Conservation (phyloP, 2,113 vertebrate species). For the Struthidea cinerea region DNA sequence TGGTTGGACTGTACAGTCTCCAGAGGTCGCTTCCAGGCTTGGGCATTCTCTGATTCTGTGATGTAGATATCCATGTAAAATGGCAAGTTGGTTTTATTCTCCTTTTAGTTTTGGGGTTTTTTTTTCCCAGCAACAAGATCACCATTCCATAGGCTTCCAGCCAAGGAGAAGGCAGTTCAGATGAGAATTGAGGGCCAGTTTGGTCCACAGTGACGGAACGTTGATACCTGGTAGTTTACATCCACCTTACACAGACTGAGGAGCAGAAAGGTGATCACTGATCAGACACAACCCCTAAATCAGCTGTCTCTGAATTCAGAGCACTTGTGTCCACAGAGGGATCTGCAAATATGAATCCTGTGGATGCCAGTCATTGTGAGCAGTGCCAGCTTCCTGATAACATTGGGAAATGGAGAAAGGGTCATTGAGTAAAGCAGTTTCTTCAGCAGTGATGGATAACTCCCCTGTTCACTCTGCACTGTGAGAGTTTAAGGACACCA, state of each 20-base stretch:
- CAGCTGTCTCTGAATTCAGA: background rate
- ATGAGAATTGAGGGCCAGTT: background rate
- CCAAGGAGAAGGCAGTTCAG: background rate
- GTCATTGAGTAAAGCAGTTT: background rate
- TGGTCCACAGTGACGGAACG: background rate
- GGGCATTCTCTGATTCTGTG: background rate
- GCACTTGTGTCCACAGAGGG: background rate
- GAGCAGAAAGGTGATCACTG: background rate
- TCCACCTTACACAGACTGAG: background rate
- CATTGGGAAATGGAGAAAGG: background rate
- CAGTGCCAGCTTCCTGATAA: background rate
- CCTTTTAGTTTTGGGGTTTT: background rate
- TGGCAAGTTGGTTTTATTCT: background rate
- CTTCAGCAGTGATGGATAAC: background rate
- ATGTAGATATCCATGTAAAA: background rate
- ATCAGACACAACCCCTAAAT: background rate
- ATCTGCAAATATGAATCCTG: background rate
- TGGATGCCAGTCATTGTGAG: background rate
- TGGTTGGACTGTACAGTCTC: background rate
- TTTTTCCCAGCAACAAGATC: background rate
- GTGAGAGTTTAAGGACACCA: background rate
- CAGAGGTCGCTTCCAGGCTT: background rate
- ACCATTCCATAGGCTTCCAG: background rate
- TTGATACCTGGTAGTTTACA: background rate
- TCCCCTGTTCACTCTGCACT: background rate